Percentiles rank a stretch among this genome's conserved stretches.
Conservation (phyloP, 1,140 invertebrate species). For the Samia ricini region DNA sequence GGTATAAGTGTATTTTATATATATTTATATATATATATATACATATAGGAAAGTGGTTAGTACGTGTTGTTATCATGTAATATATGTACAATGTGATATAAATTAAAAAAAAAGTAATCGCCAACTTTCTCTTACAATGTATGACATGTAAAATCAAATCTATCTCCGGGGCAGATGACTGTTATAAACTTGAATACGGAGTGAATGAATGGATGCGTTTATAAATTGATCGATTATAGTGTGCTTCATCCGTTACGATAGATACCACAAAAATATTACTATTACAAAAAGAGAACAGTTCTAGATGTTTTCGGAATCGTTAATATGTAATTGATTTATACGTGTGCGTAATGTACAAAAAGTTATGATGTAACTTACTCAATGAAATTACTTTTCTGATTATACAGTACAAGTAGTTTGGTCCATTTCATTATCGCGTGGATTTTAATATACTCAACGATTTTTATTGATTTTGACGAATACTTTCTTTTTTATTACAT, state of each 20-base stretch:
- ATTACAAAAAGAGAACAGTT: background rate
- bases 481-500: too few species aligned
- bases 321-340: background rate
- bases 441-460: background rate
- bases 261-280: background rate
- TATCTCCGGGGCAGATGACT: slow-evolving; percentile 7
- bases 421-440: background rate
- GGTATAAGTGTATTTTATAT: too few species aligned
- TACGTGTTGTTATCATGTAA: background rate
- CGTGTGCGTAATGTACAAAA: background rate
- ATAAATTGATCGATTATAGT: slow-evolving; percentile 7
- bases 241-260: background rate
- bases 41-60: background rate
- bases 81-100: background rate
- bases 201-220: slow-evolving; percentile 7
- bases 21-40: background rate
- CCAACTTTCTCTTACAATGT: slow-evolving; percentile 5
- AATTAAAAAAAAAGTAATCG: slow-evolving; percentile 1
- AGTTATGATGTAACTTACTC: background rate
- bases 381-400: background rate
- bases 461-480: too few species aligned
- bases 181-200: slow-evolving; percentile 5
- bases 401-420: background rate
- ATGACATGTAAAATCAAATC: background rate
- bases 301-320: background rate